phyloP scores from a whole-genome alignment of 2,797 vertebrate species.

The Sitta carolinensis region DNA sequence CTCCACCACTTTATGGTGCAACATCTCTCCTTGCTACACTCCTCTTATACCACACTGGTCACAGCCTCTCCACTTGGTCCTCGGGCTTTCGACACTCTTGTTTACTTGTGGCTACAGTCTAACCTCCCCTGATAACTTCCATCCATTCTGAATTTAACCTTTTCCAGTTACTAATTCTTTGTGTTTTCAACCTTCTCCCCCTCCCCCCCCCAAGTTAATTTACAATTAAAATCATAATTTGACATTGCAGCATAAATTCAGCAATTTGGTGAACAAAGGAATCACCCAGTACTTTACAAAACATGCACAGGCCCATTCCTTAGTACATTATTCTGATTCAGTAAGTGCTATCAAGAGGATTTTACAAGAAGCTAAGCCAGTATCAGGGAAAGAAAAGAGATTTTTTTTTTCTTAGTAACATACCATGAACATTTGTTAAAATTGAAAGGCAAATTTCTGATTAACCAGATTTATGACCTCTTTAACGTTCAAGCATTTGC shows the following conservation, averaged over 20 bases:
- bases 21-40: not conserved
- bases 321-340: slow-evolving; percentile 29
- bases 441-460: slow-evolving; percentile 71
- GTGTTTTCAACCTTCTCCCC: not conserved
- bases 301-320: slow-evolving; percentile 28
- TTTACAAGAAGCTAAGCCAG: slow-evolving; percentile 58
- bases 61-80: not conserved
- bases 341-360: slow-evolving; percentile 46
- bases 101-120: not conserved
- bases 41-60: not conserved
- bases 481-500: slow-evolving; percentile 68
- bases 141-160: not conserved
- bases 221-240: not conserved
- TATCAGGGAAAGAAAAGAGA: slow-evolving; percentile 18
- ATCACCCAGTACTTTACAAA: slow-evolving; percentile 15
- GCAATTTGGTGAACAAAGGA: not conserved
- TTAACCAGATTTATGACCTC: slow-evolving; percentile 70
- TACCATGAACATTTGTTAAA: slow-evolving; percentile 70
- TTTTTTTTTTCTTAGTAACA: slow-evolving; percentile 45
- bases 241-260: slow-evolving; percentile 23
- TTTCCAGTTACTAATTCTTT: not conserved
- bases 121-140: not conserved
- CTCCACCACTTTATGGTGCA: not conserved
- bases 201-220: not conserved
- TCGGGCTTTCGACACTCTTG: not conserved